A percentile compares a stretch with the other conserved stretches of the same genome.
These are phyloP conservation scores for Mormyrus lacerda DNA, from an alignment of 2,113 vertebrate species.

Conservation along the genomic window DNA sequence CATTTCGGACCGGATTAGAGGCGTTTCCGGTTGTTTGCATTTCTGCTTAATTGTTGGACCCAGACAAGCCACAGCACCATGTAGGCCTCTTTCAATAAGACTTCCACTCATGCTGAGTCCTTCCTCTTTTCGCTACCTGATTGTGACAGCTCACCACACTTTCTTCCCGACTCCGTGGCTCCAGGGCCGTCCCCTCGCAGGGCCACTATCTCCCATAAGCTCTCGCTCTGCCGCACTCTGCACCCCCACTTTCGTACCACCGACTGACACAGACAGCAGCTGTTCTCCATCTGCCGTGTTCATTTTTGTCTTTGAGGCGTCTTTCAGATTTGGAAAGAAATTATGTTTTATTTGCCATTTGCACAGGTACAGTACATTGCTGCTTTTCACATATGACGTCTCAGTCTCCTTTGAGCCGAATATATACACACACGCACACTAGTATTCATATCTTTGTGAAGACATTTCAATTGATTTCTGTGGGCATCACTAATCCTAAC, in stretches of 20 bases:
- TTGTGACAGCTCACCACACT: neutral
- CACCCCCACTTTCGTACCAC: neutral
- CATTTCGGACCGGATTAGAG: neutral
- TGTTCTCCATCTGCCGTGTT: neutral
- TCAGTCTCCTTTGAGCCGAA: neutral
- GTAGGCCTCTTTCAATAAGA: neutral
- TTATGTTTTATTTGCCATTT: neutral
- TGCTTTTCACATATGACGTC: neutral
- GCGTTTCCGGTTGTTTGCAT: neutral
- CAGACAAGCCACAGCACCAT: neutral
- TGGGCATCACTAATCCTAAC: neutral
- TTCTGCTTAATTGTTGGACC: neutral
- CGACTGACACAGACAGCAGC: neutral
- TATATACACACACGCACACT: neutral
- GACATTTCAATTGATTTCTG: neutral
- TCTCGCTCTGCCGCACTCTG: neutral
- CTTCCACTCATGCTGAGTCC: neutral
- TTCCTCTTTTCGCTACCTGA: neutral
- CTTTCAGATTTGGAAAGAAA: neutral
- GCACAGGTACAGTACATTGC: neutral
- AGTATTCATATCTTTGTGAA: neutral
- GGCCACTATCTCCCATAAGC: neutral
- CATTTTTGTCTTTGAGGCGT: neutral
- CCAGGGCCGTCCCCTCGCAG: neutral
- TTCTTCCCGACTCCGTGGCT: neutral